Evolutionary conservation across 2,797 vertebrate species (phyloP).

Genomic region (Trachurus trachurus): DNA sequence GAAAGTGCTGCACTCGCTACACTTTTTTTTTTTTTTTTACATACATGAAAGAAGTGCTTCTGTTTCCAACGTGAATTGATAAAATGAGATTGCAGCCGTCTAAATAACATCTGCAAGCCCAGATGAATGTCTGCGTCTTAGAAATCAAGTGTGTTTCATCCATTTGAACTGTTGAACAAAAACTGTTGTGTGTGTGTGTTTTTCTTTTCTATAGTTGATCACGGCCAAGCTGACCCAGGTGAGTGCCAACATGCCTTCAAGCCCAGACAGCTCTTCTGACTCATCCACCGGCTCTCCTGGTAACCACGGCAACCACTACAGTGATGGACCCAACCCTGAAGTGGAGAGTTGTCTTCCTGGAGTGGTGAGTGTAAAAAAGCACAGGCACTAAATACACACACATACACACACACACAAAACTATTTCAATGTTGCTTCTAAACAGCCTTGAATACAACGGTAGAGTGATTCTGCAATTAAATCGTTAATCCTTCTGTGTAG

Average conservation of each 20-base stretch:
- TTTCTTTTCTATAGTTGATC: slow-evolving; percentile 88
- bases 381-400: neutral
- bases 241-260: slow-evolving; percentile 99
- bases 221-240: slow-evolving; percentile 99
- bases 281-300: slow-evolving; percentile 99
- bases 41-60: neutral
- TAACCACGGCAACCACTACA: slow-evolving; percentile 99
- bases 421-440: neutral
- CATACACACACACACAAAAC: neutral
- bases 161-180: neutral
- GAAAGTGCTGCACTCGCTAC: neutral
- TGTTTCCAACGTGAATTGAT: neutral
- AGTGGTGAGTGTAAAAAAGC: slow-evolving; percentile 89
- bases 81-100: neutral
- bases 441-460: neutral
- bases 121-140: neutral
- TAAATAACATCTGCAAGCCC: neutral
- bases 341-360: slow-evolving; percentile 99
- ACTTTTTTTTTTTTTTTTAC: neutral
- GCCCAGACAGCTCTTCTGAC: slow-evolving; percentile 99
- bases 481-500: neutral
- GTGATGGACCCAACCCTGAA: slow-evolving; percentile 98
- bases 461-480: neutral
- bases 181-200: neutral
- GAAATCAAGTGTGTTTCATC: neutral